Evolutionary conservation across 2,113 vertebrate genomes (phyloP).

Genomic region (Murina feae): DNA sequence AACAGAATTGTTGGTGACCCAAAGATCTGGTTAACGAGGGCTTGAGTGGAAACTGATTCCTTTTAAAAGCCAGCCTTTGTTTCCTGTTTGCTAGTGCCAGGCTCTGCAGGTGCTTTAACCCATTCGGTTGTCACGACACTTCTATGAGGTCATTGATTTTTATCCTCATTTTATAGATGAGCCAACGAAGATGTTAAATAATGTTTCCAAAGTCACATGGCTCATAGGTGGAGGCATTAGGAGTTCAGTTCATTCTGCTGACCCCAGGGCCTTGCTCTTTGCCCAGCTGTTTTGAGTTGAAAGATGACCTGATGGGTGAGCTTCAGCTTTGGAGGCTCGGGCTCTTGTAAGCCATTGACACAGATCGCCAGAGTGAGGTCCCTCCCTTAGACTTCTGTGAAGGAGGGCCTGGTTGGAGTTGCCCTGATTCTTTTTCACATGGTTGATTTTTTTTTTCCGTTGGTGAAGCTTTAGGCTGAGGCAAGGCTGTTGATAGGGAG

Average conservation of each 20-base stretch:
- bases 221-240: neutral
- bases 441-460: neutral
- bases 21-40: neutral
- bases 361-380: neutral
- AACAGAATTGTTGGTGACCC: neutral
- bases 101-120: conserved; percentile 1
- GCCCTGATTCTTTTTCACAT: neutral
- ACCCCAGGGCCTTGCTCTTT: neutral
- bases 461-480: neutral
- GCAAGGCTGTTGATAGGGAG: neutral
- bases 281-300: neutral
- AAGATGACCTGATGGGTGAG: neutral
- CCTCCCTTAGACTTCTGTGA: neutral
- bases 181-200: neutral
- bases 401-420: neutral
- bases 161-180: conserved; percentile 21
- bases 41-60: neutral
- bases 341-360: neutral
- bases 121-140: neutral
- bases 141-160: conserved; percentile 7
- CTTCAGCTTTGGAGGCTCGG: neutral
- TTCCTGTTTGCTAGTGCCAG: neutral
- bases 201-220: neutral
- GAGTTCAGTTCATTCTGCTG: neutral
- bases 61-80: neutral